Evolutionary conservation across 2,888 invertebrate species (phyloP), one percentile per base, ranked within the genome.

Genomic region (Mythimna impura): DNA sequence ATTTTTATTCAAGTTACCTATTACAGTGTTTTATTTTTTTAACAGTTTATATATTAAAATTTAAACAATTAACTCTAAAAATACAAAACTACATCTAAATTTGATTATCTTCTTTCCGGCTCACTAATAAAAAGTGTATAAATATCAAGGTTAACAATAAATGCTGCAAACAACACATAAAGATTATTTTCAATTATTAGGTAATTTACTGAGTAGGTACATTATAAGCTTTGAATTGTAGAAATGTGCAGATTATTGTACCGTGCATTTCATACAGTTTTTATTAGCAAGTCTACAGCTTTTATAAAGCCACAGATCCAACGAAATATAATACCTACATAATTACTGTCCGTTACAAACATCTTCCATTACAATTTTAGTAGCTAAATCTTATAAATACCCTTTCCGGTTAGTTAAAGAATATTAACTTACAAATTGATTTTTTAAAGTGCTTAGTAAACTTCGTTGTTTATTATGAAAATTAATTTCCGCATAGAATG

Each of bases 11-110:
- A 76, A 73, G 74, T 78, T 73, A 30, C 30, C 30, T 30, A 70
- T 76, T 85, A 85, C 79, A 85, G 60, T 77, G 57, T 75, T 80
- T 86, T 66, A 61, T 77, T 81, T 83, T 66, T 57, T 87, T 83
- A 86, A 87, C 86, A 85, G 74, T 78, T 40, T 65, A 86, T 85
- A 82, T 83, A 85, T 83, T 85, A 80, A 74, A 71, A 76, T 86
- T 87, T 87, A 87, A 80, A 86, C 81, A 77, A 68, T 83, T 77
- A 85, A 79, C 75, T 83, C 83, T 85, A 86, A 82, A 80, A 68
- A 80, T 85, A 83, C 62, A 82, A 85, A 86, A 83, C 64, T 83
- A 83, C 52, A 14, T 57, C 66, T 76, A 85, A 66, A 65, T 72
- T 62, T 62, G 22, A 57, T 58, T 52, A 60, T 34, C 43, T 66